Conservation (phyloP, 2,113 vertebrate genomes). For the Ailurus styani region DNA sequence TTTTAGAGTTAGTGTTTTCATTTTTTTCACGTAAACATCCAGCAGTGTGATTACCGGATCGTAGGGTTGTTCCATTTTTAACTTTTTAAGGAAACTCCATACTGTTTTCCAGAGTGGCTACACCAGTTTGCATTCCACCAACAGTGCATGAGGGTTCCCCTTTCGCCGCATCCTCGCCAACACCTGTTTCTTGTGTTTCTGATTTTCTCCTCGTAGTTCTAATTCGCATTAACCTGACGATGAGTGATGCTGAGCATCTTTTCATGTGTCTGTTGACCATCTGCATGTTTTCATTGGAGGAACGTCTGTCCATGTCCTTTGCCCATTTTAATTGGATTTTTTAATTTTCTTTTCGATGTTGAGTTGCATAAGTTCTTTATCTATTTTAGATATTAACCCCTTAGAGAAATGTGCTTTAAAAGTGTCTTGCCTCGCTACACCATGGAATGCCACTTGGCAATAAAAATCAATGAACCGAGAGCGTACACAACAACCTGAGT, state of each 20-base stretch:
- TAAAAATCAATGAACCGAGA: accelerated
- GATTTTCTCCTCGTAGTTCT: background rate
- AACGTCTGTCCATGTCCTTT: background rate
- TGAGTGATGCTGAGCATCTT: background rate
- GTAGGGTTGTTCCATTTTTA: background rate
- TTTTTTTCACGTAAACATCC: background rate
- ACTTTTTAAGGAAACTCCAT: background rate
- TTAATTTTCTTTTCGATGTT: background rate
- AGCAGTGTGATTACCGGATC: too few species aligned
- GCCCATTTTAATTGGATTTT: background rate
- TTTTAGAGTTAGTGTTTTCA: background rate
- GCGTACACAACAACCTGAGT: accelerated
- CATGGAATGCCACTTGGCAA: accelerated
- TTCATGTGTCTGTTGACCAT: background rate
- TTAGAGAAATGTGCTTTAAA: background rate
- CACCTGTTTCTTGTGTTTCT: background rate
- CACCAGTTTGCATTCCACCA: background rate
- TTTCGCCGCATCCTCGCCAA: background rate
- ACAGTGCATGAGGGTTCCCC: background rate
- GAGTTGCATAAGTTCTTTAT: background rate
- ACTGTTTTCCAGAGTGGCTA: background rate
- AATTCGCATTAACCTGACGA: background rate
- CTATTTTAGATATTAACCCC: background rate
- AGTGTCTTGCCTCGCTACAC: accelerated
- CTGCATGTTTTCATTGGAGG: background rate